Base-by-base conservation (phyloP, 2,113 vertebrate species). In the Podarcis muralis region DNA sequence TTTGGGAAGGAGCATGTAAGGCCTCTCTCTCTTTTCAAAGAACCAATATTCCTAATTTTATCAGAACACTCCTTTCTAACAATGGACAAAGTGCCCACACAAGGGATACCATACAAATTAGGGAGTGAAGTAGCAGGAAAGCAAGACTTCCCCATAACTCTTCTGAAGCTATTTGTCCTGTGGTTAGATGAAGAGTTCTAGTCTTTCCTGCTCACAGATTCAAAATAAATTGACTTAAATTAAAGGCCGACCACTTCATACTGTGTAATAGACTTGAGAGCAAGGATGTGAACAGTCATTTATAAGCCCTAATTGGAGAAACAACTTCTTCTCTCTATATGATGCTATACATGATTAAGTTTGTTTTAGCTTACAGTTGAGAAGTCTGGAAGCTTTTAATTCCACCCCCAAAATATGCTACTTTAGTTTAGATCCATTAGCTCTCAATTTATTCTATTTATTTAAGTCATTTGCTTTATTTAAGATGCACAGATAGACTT, bases 231-330 rank as follows among this genome's bases (percentile, higher is more conserved):
- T 74, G 76, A 85, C 35, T 66, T 68, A 80, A 89, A 80, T 89
- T 59, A 89, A 83, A 85, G 83, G 2, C 48, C 7, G 32, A 48
- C 35, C 48, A 65, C 68, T 43, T 80, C 76, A 89, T 48, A 32
- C 35, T 85, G 37, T 81, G 30, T 74, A 81, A 74, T 65, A 48
- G 76, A 80, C 18, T 71, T 84, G 40, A 72, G 35, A 71, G 18
- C 43, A 69, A 53, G 40, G 59, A 83, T 69, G 66, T 80, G 25
- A 85, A 6, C 77, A 89, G 18, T 81, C 83, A 81, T 85, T 89
- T 85, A 85, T 53, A 81, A 85, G 53, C 77, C 77, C 32, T 85
- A 85, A 65, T 75, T 85, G 68, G 37, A 66, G 68, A 89, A 85
- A 81, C 66, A 75, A n/a, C 66, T 72, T 81, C 66, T 72, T 81